Evolutionary conservation across 2,113 vertebrate species (phyloP), one percentile per base, ranked within the genome.

Genomic region (Kryptolebias marmoratus): DNA sequence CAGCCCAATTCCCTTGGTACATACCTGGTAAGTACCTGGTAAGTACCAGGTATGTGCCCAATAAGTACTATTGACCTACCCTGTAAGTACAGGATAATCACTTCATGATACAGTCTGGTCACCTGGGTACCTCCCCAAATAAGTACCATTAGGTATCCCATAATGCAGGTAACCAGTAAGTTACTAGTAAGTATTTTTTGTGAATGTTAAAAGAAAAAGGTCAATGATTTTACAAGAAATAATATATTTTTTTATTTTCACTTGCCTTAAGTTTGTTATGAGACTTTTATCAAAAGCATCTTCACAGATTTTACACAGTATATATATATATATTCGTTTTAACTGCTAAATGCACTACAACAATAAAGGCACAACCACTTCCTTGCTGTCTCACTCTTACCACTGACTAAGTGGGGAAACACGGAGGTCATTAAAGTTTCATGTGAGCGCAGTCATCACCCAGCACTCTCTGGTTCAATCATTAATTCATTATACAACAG

Each of bases 351-450:
- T 28, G 55, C 30, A 54, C 28, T 14, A 55, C 11, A 68, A n/a
- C 71, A 50, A 60, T 67, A 22, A 85, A 81, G 71, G 57, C 48
- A 82, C 71, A 80, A 61, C 57, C 60, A 72, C 80, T 82, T 86
- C 71, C 75, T 78, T 57, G 64, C 73, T 79, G 82, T 77, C 68
- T 67, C 42, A 14, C 75, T 78, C 77, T 15, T 39, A 65, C 81
- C 78, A 79, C 82, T 84, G 86, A 87, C 79, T 85, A 87, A 84
- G 67, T 84, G 71, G 39, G 60, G 82, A 87, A 90, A 88, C 82
- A 85, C 77, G 84, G 67, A 82, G 57, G 55, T 75, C 75, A 85
- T 91, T 88, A 88, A 92, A 79, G 71, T 80, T 90, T 84, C 57
- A 90, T 77, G 36, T 73, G 70, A 83, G 75, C 72, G 71, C 80